Evolutionary conservation across 2,113 vertebrate species (phyloP), one percentile per base, ranked within the genome.

Genomic region (Spea multiplicata): DNA sequence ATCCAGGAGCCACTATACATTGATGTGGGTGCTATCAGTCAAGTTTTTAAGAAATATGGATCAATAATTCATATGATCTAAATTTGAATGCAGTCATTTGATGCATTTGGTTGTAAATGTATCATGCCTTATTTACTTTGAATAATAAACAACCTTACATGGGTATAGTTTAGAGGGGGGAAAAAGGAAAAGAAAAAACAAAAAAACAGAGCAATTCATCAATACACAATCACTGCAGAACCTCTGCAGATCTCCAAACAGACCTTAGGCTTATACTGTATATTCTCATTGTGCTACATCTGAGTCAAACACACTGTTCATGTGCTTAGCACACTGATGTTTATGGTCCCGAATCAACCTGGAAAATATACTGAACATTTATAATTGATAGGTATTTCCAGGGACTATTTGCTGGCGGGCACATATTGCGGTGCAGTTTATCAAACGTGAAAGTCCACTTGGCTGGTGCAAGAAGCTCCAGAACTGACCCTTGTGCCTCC

Each of bases 91-190:
- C 10, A 16, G 45, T 14, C 17, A 16, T 77, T 70, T 55, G 8
- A 71, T 46, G 59, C 59, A n/a, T 61, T 10, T 7, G 57, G 13
- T 59, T 57, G 46, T 77, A 70, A 77, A 77, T 77, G 44, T 62
- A 70, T 62, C 14, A 5, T 69, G 5, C 47, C 44, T 14, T 3
- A 6, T 30, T 62, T 77, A 70, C 6, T 70, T 45, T 71, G 57
- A 12, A 47, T 67, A 50, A 10, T 17, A 44, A 69, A 70, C 4
- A 16, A 7, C n/a, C 55, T 30, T 61, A 44, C 13, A 16, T 9
- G 30, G 6, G 16, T 59, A 59, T 44, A 5, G 53, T 61, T 69
- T 69, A 10, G 12, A n/a, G 5, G 47, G 61, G 49, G 61, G 13
- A 6, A 62, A 44, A 17, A 59, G 53, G 16, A 55, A 47, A 59